phyloP scores from a whole-genome alignment of 2,888 invertebrate species.

The Andrena haemorrhoa region DNA sequence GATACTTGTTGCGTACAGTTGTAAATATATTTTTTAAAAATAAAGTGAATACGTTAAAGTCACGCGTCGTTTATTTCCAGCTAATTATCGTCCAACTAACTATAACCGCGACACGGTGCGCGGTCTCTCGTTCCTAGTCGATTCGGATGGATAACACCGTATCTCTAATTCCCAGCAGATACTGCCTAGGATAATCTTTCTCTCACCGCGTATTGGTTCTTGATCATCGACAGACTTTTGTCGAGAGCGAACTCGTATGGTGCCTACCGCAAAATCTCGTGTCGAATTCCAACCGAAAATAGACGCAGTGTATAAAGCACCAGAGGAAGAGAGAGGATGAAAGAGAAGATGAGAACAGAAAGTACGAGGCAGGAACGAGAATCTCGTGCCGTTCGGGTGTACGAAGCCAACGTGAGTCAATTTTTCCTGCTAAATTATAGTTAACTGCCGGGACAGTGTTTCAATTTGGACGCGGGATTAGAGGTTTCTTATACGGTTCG shows the following conservation, averaged over 20 bases:
- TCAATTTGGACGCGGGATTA: not conserved
- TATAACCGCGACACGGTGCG: not conserved
- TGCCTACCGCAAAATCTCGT: conserved; percentile 42
- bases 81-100: not conserved
- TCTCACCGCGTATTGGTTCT: conserved; percentile 26
- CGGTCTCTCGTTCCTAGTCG: conserved; percentile 10
- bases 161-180: conserved; percentile 37
- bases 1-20: conserved; percentile 23
- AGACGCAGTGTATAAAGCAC: conserved; percentile 53
- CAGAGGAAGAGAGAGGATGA: conserved; percentile 29
- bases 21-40: conserved; percentile 47
- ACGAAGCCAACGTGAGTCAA: not conserved
- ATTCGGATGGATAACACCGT: conserved; percentile 44
- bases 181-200: conserved; percentile 14
- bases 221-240: conserved; percentile 52
- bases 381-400: not conserved
- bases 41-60: conserved; percentile 46
- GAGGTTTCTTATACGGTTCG: not conserved
- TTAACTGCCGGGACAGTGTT: not conserved
- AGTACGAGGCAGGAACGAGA: conserved; percentile 20
- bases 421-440: not conserved
- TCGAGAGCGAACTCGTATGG: conserved; percentile 27
- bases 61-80: not conserved
- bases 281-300: conserved; percentile 68
- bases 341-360: conserved; percentile 20